Evolutionary conservation across 2,113 vertebrate genomes (phyloP).

Genomic region (Scopus umbretta): DNA sequence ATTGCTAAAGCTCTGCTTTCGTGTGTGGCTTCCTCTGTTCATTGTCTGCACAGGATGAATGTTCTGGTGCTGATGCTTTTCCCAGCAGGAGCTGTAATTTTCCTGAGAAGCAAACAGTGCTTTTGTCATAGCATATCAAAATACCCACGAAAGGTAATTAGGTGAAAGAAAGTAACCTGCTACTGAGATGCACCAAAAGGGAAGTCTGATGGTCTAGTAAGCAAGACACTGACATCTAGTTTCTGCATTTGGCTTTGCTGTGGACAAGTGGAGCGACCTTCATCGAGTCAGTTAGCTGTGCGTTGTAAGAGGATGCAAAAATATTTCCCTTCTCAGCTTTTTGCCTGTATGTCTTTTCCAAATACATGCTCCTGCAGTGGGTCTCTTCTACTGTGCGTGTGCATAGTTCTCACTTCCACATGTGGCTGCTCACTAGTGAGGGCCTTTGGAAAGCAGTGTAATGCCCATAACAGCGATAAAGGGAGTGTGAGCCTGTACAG

Average conservation of each 20-base stretch:
- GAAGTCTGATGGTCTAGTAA: not conserved
- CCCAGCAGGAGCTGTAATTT: not conserved
- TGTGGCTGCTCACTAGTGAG: not conserved
- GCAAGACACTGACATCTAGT: not conserved
- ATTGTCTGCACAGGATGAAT: not conserved
- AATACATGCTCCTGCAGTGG: not conserved
- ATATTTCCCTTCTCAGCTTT: not conserved
- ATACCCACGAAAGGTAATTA: not conserved
- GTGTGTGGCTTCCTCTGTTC: not conserved
- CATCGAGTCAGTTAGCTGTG: not conserved
- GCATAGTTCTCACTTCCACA: not conserved
- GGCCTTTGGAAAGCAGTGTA: not conserved
- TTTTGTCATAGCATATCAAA: not conserved
- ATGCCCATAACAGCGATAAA: not conserved
- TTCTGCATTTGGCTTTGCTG: not conserved
- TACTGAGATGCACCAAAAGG: rapidly evolving
- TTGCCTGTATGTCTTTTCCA: not conserved
- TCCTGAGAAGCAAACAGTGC: not conserved
- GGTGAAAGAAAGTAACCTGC: not conserved
- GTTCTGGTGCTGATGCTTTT: not conserved
- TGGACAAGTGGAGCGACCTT: not conserved
- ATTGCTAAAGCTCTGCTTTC: not conserved
- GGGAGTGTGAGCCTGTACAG: not conserved
- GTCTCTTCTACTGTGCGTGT: not conserved
- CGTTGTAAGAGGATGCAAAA: not conserved